Conservation (phyloP, 2,113 vertebrate genomes). For the Microcebus jonahi region DNA sequence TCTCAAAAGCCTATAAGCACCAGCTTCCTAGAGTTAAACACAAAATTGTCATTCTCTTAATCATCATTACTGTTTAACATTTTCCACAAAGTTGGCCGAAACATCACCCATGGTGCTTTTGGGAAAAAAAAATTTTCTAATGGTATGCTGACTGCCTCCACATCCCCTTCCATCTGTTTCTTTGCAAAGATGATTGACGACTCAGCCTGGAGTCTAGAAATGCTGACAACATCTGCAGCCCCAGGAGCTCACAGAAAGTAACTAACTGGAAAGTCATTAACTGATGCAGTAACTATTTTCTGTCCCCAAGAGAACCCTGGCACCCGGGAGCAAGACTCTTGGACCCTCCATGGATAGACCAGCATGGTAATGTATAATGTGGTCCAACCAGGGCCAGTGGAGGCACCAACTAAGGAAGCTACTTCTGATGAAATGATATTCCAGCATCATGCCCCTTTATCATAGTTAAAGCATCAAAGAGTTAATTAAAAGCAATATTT, state of each 20-base stretch:
- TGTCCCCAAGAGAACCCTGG: not conserved
- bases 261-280: constrained; percentile 43
- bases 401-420: not conserved
- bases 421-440: not conserved
- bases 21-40: constrained; percentile 38
- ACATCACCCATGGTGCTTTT: not conserved
- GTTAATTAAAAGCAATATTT: constrained; percentile 64
- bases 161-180: not conserved
- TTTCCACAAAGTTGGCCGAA: constrained; percentile 21
- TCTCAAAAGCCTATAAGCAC: not conserved
- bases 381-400: not conserved
- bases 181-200: constrained; percentile 54
- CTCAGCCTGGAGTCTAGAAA: not conserved
- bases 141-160: not conserved
- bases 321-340: not conserved
- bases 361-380: not conserved
- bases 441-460: not conserved
- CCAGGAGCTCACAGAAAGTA: constrained; percentile 4
- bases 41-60: not conserved
- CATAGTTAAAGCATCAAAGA: constrained; percentile 38
- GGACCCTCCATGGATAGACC: not conserved
- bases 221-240: not conserved
- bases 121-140: not conserved
- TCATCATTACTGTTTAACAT: not conserved
- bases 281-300: not conserved